Evolutionary conservation across 2,888 invertebrate genomes (phyloP).

Genomic region (Emmelina monodactyla): DNA sequence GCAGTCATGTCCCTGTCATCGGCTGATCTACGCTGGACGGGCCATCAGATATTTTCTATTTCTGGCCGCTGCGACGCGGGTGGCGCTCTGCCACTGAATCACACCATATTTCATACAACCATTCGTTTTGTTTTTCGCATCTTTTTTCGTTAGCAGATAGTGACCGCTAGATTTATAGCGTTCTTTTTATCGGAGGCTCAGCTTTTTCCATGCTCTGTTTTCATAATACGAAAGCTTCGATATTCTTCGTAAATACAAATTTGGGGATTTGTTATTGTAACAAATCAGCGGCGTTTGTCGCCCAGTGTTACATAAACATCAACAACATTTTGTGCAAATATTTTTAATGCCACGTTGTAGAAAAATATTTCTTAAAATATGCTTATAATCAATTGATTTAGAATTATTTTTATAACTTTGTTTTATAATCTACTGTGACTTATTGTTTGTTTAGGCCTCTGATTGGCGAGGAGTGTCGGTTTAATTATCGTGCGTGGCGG

Average conservation of each 20-base stretch:
- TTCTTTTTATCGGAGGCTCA: neutral
- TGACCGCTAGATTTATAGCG: conserved; percentile 9
- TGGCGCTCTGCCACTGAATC: conserved; percentile 32
- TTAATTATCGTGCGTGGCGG: conserved; percentile 16
- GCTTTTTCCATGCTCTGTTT: neutral
- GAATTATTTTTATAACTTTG: neutral
- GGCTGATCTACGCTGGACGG: conserved; percentile 35
- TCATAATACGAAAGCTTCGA: neutral
- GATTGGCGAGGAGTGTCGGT: conserved; percentile 9
- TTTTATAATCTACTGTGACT: conserved; percentile 13
- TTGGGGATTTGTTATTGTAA: neutral
- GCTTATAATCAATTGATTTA: no score
- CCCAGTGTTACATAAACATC: neutral
- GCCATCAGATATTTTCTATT: conserved; percentile 46
- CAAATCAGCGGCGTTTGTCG: no score
- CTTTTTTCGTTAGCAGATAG: conserved; percentile 30
- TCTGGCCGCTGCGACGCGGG: conserved; percentile 35
- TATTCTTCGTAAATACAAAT: neutral
- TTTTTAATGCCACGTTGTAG: neutral
- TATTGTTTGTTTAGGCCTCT: conserved; percentile 19
- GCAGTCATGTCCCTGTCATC: conserved; percentile 37
- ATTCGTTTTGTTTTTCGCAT: conserved; percentile 29
- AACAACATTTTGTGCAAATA: neutral
- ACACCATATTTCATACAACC: conserved; percentile 26
- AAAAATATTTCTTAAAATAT: no score